Percentiles rank a stretch among this genome's conserved stretches.
phyloP scores from a whole-genome alignment of 2,888 invertebrate species.

The Nephrocerus scutellatus region DNA sequence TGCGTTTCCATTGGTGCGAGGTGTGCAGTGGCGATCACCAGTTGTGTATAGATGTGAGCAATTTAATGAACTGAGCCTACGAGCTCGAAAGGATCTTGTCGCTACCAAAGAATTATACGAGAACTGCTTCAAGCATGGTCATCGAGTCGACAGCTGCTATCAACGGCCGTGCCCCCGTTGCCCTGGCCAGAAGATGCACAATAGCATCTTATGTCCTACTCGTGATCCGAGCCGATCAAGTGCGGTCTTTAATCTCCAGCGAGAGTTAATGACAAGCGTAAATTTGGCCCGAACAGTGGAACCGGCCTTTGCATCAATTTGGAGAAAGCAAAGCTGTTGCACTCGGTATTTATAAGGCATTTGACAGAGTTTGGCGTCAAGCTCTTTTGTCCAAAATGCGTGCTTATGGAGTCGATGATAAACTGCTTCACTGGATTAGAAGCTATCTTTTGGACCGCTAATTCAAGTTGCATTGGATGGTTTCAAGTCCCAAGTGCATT shows the following conservation, averaged over 20 bases:
- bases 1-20: constrained; percentile 8
- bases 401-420: too few relatives aligned
- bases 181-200: constrained; percentile 2
- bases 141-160: not conserved
- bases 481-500: too few relatives aligned
- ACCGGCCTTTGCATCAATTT: too few relatives aligned
- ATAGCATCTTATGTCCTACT: not conserved
- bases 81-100: too few relatives aligned
- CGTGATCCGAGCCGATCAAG: not conserved
- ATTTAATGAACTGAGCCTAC: not conserved
- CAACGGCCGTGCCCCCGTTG: not conserved
- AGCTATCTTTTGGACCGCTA: too few relatives aligned
- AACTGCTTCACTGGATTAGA: too few relatives aligned
- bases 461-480: too few relatives aligned
- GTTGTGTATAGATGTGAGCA: constrained; percentile 1
- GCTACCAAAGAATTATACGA: not conserved
- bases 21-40: constrained; percentile 9
- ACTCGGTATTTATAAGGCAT: too few relatives aligned
- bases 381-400: too few relatives aligned
- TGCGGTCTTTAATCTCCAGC: not conserved
- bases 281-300: too few relatives aligned
- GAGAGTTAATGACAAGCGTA: not conserved
- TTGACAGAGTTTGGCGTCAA: too few relatives aligned
- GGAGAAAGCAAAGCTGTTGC: too few relatives aligned
- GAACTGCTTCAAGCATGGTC: constrained; percentile 2